Percentiles rank a stretch among this genome's conserved stretches.
Conservation (phyloP, 1,140 invertebrate genomes). For the Drosophila kanapiae region DNA sequence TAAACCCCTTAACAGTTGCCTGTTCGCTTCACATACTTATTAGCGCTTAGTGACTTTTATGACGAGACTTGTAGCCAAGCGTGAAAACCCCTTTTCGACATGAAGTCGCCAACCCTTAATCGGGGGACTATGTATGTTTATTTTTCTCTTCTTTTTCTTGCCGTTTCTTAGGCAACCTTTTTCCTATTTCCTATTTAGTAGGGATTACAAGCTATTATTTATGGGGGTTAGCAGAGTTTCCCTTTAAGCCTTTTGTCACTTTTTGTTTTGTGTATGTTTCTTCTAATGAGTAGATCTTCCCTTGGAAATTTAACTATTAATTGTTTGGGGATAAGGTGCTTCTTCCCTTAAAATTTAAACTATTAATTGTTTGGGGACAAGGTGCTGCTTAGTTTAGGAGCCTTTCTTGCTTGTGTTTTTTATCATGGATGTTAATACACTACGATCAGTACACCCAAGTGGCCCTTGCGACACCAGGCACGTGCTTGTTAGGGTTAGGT, state of each 20-base stretch:
- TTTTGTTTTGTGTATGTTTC: background rate
- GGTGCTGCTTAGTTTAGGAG: too few species aligned
- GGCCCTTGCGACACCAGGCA: too few species aligned
- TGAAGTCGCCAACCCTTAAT: constrained; percentile 12
- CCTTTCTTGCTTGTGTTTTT: too few species aligned
- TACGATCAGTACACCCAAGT: too few species aligned
- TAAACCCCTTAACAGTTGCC: constrained; percentile 1
- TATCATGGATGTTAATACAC: too few species aligned
- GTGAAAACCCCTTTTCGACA: constrained; percentile 23
- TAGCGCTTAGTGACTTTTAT: constrained; percentile 38
- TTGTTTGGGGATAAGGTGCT: background rate
- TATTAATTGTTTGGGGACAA: too few species aligned
- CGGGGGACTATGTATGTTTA: background rate
- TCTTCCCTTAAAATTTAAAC: background rate
- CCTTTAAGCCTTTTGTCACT: background rate
- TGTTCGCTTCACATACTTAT: background rate
- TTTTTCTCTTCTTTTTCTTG: constrained; percentile 11
- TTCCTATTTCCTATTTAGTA: constrained; percentile 5
- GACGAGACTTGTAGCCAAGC: constrained; percentile 21
- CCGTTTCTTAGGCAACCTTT: constrained; percentile 20
- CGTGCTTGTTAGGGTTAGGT: too few species aligned
- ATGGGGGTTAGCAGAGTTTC: background rate
- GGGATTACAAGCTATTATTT: constrained; percentile 24
- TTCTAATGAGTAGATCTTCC: background rate
- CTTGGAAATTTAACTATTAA: background rate